Conservation (phyloP, 2,888 invertebrate species). For the Mongoloraphidia duomilia region DNA sequence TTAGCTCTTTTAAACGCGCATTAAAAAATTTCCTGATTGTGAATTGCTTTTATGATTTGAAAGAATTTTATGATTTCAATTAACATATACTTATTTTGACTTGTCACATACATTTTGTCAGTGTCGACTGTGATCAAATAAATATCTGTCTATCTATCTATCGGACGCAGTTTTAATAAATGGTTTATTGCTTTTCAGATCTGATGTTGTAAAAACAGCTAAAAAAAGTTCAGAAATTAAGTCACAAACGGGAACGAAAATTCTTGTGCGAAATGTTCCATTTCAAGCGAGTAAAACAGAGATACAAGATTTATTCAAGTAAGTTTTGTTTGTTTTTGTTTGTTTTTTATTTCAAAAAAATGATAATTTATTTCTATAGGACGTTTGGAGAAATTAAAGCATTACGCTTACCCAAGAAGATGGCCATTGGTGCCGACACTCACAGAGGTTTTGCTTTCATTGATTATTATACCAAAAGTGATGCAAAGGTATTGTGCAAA, state of each 20-base stretch:
- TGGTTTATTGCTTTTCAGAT: neutral
- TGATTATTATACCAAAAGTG: slow-evolving; percentile 74
- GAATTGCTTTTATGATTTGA: too few relatives aligned
- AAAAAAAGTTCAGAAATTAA: slow-evolving; percentile 44
- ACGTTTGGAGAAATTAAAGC: slow-evolving; percentile 88
- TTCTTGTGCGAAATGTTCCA: slow-evolving; percentile 86
- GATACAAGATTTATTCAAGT: slow-evolving; percentile 80
- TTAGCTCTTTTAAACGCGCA: too few relatives aligned
- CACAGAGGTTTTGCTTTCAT: slow-evolving; percentile 97
- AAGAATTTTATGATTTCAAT: too few relatives aligned
- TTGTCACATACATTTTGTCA: too few relatives aligned
- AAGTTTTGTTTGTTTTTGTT: slow-evolving; percentile 22
- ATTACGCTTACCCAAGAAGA: slow-evolving; percentile 79
- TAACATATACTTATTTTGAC: too few relatives aligned
- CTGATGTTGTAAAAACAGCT: slow-evolving; percentile 36
- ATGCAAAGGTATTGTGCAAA: slow-evolving; percentile 62
- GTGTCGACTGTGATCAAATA: too few relatives aligned
- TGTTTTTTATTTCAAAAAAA: slow-evolving; percentile 3
- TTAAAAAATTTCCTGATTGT: too few relatives aligned
- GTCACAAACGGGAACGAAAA: slow-evolving; percentile 68
- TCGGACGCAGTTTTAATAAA: too few relatives aligned
- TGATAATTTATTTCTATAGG: slow-evolving; percentile 32
- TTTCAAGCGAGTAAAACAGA: slow-evolving; percentile 84
- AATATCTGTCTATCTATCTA: too few relatives aligned
- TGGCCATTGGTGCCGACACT: slow-evolving; percentile 50